Conservation (phyloP, 2,888 invertebrate species). For the Napeogenes inachia region DNA sequence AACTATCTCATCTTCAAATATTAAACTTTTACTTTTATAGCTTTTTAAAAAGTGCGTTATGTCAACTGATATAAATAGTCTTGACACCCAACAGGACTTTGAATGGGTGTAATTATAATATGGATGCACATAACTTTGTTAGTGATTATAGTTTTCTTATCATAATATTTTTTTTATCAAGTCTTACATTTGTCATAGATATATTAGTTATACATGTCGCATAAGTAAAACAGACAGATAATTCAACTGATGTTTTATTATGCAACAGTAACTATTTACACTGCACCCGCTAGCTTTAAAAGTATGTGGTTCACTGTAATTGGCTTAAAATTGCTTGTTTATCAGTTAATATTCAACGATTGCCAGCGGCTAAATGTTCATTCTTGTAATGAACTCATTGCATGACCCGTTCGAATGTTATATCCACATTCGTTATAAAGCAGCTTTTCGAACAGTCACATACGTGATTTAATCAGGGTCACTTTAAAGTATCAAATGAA, state of each 20-base stretch:
- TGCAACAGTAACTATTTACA: background rate
- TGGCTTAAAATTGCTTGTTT: slow-evolving; percentile 52
- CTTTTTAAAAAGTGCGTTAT: slow-evolving; percentile 63
- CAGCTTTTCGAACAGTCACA: slow-evolving; percentile 31
- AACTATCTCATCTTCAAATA: slow-evolving; percentile 68
- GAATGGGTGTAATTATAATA: too few species aligned
- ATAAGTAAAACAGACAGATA: slow-evolving; percentile 6
- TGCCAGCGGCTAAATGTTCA: slow-evolving; percentile 50
- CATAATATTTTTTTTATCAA: too few species aligned
- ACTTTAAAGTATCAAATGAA: slow-evolving; percentile 4
- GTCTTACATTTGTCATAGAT: slow-evolving; percentile 18
- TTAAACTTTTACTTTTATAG: slow-evolving; percentile 73
- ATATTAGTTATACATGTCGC: slow-evolving; percentile 11
- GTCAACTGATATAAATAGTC: slow-evolving; percentile 48
- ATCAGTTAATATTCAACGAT: slow-evolving; percentile 49
- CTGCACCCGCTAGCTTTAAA: background rate
- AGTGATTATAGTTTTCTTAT: background rate
- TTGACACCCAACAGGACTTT: slow-evolving; percentile 32
- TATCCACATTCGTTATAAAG: slow-evolving; percentile 27
- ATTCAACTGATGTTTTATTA: slow-evolving; percentile 8
- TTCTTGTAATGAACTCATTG: slow-evolving; percentile 49
- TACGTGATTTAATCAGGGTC: slow-evolving; percentile 29
- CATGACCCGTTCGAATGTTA: slow-evolving; percentile 42
- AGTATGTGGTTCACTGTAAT: slow-evolving; percentile 28
- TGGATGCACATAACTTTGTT: background rate